These are phyloP conservation scores for Trigoniulus corallinus DNA, from an alignment of 1,140 invertebrate species.

Conservation along the genomic window DNA sequence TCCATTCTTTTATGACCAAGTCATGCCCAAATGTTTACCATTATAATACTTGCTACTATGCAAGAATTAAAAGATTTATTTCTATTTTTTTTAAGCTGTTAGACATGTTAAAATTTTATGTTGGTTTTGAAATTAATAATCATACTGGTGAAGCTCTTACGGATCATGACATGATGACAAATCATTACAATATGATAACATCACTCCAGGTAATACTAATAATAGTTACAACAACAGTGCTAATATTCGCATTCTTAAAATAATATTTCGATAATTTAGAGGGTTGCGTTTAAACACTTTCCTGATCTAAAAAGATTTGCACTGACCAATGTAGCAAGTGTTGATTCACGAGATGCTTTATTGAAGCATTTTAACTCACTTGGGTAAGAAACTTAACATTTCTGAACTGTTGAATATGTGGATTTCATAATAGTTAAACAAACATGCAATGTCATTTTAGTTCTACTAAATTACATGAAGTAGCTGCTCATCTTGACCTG, in stretches of 20 bases:
- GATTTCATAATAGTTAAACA: background rate
- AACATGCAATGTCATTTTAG: conserved; percentile 29
- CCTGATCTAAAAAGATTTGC: conserved; percentile 71
- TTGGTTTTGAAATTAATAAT: conserved; percentile 95
- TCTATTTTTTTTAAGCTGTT: conserved; percentile 50
- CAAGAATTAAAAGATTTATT: conserved; percentile 12
- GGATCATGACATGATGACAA: conserved; percentile 78
- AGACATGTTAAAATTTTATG: conserved; percentile 92
- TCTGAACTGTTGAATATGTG: no score
- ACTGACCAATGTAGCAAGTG: conserved; percentile 79
- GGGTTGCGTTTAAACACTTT: conserved; percentile 84
- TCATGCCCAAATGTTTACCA: background rate
- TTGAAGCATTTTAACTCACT: conserved; percentile 68
- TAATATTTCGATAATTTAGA: conserved; percentile 39
- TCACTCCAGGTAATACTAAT: conserved; percentile 51
- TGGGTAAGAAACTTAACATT: conserved; percentile 39
- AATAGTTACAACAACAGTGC: background rate
- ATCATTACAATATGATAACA: conserved; percentile 82
- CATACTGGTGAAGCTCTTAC: conserved; percentile 85
- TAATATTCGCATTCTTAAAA: background rate
- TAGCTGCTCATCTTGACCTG: conserved; percentile 71
- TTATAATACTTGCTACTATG: background rate
- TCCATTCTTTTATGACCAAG: background rate
- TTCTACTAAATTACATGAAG: conserved; percentile 58
- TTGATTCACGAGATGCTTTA: conserved; percentile 73